phyloP scores from a whole-genome alignment of 2,113 vertebrate genomes.

The Podarcis cretensis region DNA sequence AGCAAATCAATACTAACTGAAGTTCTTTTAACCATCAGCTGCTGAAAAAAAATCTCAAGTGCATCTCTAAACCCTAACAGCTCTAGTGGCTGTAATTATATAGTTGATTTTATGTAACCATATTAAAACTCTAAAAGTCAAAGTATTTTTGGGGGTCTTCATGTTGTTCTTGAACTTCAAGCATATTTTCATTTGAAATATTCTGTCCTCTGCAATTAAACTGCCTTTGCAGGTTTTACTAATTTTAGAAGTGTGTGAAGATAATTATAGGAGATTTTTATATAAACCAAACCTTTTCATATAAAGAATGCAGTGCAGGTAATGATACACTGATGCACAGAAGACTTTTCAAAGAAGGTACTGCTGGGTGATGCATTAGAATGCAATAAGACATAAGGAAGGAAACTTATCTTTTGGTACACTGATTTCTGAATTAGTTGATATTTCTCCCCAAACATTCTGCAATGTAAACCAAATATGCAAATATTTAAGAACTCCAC shows the following conservation, averaged over 20 bases:
- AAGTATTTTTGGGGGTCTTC: conserved; percentile 14
- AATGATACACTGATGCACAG: neutral
- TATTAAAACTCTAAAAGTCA: neutral
- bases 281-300: neutral
- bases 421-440: no score
- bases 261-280: neutral
- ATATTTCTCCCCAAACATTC: conserved; percentile 41
- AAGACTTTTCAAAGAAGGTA: neutral
- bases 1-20: conserved; percentile 24
- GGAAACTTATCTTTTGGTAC: neutral
- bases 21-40: conserved; percentile 25
- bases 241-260: neutral
- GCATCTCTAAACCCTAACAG: conserved; percentile 31
- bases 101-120: neutral
- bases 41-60: conserved; percentile 37
- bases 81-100: neutral
- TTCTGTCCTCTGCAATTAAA: conserved; percentile 26
- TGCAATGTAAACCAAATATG: neutral
- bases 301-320: neutral
- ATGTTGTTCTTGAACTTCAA: conserved; percentile 7
- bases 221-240: neutral
- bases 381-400: neutral
- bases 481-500: neutral
- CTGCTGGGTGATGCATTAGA: neutral
- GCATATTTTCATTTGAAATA: conserved; percentile 6